Conservation (phyloP, 2,113 vertebrate genomes). For the Oncorhynchus masou region DNA sequence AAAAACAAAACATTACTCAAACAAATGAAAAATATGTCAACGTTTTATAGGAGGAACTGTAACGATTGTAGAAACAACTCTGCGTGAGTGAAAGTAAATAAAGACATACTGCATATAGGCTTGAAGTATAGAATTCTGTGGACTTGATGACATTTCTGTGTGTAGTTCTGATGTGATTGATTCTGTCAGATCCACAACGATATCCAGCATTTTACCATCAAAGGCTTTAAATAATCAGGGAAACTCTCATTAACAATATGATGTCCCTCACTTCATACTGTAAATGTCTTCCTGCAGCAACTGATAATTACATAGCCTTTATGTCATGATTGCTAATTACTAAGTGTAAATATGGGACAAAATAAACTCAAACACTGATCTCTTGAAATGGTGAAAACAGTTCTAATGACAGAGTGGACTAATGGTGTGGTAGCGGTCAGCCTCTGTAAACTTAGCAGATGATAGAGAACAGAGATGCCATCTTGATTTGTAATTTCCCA, state of each 20-base stretch:
- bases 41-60: background rate
- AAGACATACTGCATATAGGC: background rate
- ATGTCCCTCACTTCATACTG: background rate
- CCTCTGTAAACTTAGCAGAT: slow-evolving; percentile 38
- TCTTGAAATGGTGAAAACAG: background rate
- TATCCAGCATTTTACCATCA: background rate
- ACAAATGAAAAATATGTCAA: background rate
- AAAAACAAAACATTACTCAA: slow-evolving; percentile 3
- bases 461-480: slow-evolving; percentile 37
- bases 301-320: background rate
- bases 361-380: background rate
- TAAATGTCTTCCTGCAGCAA: background rate
- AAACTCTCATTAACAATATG: background rate
- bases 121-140: background rate
- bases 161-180: background rate
- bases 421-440: slow-evolving; percentile 10
- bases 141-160: background rate
- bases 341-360: background rate
- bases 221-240: background rate
- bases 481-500: slow-evolving; percentile 61
- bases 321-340: background rate
- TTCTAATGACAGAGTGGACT: background rate
- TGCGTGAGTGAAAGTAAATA: background rate
- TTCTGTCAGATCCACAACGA: background rate
- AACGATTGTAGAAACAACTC: background rate